Evolutionary conservation across 1,140 invertebrate species (phyloP).

Genomic region (Hylaeus volcanicus): DNA sequence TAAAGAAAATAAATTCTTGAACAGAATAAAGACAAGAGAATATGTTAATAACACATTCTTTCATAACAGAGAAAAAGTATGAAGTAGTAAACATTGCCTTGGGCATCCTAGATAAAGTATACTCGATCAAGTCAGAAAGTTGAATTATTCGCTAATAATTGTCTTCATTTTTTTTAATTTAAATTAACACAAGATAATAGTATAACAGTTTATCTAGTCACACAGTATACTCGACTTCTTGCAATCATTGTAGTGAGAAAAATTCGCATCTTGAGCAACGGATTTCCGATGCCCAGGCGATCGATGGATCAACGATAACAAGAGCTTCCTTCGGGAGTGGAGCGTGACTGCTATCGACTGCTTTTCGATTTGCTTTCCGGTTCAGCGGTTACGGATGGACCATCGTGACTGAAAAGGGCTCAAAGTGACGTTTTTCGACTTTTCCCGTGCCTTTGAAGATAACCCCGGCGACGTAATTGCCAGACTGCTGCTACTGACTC

Average conservation of each 20-base stretch:
- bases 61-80: too few relatives aligned
- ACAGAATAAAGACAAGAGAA: too few relatives aligned
- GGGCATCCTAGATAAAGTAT: too few relatives aligned
- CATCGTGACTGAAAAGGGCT: background rate
- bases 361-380: conserved; percentile 9
- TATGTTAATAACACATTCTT: too few relatives aligned
- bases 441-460: conserved; percentile 22
- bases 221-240: background rate
- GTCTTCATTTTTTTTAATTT: background rate
- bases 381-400: background rate
- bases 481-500: background rate
- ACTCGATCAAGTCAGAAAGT: too few relatives aligned
- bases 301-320: background rate
- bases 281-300: background rate
- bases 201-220: too few relatives aligned
- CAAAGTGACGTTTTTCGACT: conserved; percentile 9
- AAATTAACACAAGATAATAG: background rate
- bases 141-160: too few relatives aligned
- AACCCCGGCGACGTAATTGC: conserved; percentile 17
- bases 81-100: too few relatives aligned
- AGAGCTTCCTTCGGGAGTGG: background rate
- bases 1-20: too few relatives aligned
- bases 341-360: conserved; percentile 7
- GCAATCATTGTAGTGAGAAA: background rate
- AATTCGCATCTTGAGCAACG: too few relatives aligned